Base-by-base conservation (phyloP, 2,888 invertebrate genomes). In the Erebia aethiops region DNA sequence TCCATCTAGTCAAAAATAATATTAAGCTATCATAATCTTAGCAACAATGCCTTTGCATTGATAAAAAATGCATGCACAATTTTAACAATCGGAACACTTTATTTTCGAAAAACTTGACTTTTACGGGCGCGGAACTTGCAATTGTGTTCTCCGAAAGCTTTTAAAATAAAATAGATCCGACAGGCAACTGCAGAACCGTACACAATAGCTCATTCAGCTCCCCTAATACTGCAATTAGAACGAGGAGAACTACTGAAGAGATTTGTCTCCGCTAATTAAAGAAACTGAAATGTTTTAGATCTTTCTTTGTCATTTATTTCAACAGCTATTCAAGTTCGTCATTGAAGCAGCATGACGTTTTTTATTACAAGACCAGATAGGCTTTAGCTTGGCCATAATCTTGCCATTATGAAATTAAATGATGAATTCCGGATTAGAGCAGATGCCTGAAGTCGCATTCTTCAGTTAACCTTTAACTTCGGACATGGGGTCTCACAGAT, bases 261-360 rank as follows among this genome's bases (percentile, higher is more conserved):
- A 90, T 91, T 91, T 89, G 88, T 90, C 87, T 83, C 81, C 83
- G 77, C 83, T 90, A 90, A 91, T 89, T 89, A 90, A 89, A 82
- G 84, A 77, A 83, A 84, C 83, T 86, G 88, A 81, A 89, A 86
- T 76, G 76, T 77, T 76, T 74, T 69, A 75, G 63, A 63, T n/a
- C 68, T 71, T 63, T 56, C 68, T 73, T 71, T 64, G 58, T 63
- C 63, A 64, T 41, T 58, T 67, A 61, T 41, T 60, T 67, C 51
- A 67, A 67, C 52, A 35, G 66, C 58, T 16, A 49, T 67, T 67
- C 41, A 14, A 49, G 49, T 49, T 57, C 9, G 16, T 58, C 57
- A 10, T 58, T 46, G 3, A 11, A 43, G 10, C 46, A 46, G 46
- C 13, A 13, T 46, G 13, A 1, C 11, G n/a, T 11, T 43, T 11